Evolutionary conservation across 2,113 vertebrate genomes (phyloP), one percentile per base, ranked within the genome.

Genomic region (Mystacornis crossleyi): DNA sequence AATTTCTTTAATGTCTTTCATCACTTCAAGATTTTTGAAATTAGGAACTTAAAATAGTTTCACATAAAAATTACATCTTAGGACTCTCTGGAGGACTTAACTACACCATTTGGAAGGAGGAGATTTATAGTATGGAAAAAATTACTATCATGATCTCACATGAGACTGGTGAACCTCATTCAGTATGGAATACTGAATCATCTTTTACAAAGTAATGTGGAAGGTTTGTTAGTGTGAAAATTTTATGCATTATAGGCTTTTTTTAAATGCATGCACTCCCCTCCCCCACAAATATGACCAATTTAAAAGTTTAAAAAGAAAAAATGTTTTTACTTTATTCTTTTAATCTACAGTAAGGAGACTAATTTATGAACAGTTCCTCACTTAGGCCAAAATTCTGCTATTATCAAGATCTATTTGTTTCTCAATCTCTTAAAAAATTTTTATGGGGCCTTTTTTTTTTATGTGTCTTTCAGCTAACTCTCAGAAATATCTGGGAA

Each of bases 181-280:
- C 55, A 78, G 28, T 45, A 34, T 23, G 79, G 42, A 51, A 86
- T 48, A 5, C 20, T 71, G 51, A 64, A 34, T 40, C 24, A n/a
- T 34, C 67, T 80, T 66, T 69, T 65, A 48, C 33, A 42, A 81
- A 34, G 26, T 71, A 74, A 79, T 4, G 64, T 26, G 13, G 34
- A 78, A 58, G 31, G 24, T 10, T n/a, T 34, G 36, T n/a, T 64
- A 90, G 9, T n/a, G 21, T 53, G 24, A 88, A 48, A 8, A 74
- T 75, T 36, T 48, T 61, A 82, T 26, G 23, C 10, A 42, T 36
- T 57, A 24, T 12, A 65, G 31, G 6, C 3, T 79, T 79, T 74
- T 40, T 40, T 6, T 0, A 62, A 81, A 54, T 54, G 8, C 1
- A 8, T 4, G 2, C 6, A 33, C 1, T 5, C 4, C 4, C 6